Conservation (phyloP, 2,797 vertebrate species). For the Chaetophractus vellerosus region DNA sequence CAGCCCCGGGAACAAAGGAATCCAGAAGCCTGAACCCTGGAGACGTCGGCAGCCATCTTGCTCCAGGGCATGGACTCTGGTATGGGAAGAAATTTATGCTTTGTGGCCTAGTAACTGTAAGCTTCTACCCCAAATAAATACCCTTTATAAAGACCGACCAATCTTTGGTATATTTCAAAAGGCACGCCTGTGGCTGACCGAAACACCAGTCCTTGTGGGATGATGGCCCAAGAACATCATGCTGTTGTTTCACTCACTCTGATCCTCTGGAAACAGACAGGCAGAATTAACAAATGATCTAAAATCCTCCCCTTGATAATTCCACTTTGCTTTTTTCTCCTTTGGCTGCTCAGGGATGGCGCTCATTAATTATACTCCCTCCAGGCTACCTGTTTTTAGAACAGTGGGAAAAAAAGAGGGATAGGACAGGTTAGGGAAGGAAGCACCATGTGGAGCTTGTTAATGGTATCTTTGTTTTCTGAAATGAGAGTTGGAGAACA, state of each 20-base stretch:
- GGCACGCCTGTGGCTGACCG: too few species aligned
- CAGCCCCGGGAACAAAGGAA: too few species aligned
- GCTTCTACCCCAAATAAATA: too few species aligned
- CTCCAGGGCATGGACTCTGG: too few species aligned
- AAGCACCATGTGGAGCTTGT: conserved; percentile 38
- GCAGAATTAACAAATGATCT: conserved; percentile 5
- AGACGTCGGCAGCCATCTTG: too few species aligned
- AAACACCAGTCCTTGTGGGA: neutral
- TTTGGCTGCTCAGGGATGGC: neutral
- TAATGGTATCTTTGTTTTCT: conserved; percentile 64
- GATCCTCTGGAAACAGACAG: neutral
- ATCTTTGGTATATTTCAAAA: too few species aligned
- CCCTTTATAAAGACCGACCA: too few species aligned
- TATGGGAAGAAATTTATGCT: too few species aligned
- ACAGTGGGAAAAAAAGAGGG: neutral
- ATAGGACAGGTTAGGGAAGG: neutral
- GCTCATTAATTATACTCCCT: conserved; percentile 27
- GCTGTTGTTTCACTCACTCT: neutral
- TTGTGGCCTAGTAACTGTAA: too few species aligned
- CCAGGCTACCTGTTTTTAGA: conserved; percentile 36
- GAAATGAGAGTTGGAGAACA: conserved; percentile 54
- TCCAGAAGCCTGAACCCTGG: too few species aligned
- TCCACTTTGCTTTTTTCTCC: conserved; percentile 20
- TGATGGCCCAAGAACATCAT: neutral
- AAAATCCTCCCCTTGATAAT: conserved; percentile 48